phyloP scores from a whole-genome alignment of 2,888 invertebrate species.

The Dicyrtoma fusca region DNA sequence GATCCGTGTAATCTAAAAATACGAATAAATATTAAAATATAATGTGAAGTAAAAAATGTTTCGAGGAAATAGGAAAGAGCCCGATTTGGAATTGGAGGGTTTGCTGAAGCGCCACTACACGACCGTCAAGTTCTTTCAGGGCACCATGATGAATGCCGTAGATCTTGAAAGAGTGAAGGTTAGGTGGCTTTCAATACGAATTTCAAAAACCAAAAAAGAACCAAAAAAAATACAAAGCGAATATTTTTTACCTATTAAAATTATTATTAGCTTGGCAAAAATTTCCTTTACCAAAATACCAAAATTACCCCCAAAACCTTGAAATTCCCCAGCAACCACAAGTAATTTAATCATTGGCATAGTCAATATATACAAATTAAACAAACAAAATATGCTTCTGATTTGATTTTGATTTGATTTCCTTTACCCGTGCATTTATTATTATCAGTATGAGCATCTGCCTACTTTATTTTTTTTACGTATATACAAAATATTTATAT shows the following conservation, averaged over 20 bases:
- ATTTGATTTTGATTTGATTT: no score
- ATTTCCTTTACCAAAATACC: no score
- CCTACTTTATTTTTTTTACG: no score
- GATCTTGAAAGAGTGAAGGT: conserved; percentile 99
- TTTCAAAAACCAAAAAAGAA: conserved; percentile 8
- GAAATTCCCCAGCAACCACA: no score
- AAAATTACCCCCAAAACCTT: no score
- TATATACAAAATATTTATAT: no score
- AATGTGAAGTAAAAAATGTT: conserved; percentile 29
- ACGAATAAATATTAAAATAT: background rate
- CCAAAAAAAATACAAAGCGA: background rate
- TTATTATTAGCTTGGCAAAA: background rate
- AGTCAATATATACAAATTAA: no score
- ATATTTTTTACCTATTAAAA: background rate
- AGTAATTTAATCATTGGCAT: no score
- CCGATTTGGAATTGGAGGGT: conserved; percentile 99
- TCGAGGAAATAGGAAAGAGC: conserved; percentile 83
- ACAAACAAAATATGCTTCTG: no score
- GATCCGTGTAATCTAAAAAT: no score
- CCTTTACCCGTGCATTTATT: background rate
- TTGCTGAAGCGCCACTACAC: conserved; percentile 99
- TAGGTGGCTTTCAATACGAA: conserved; percentile 58
- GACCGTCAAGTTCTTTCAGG: conserved; percentile 99
- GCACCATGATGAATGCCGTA: conserved; percentile 99
- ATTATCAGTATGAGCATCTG: background rate